A percentile compares a stretch with the other conserved stretches of the same genome.
Conservation (phyloP, 2,797 vertebrate species). For the Hipposideros larvatus region DNA sequence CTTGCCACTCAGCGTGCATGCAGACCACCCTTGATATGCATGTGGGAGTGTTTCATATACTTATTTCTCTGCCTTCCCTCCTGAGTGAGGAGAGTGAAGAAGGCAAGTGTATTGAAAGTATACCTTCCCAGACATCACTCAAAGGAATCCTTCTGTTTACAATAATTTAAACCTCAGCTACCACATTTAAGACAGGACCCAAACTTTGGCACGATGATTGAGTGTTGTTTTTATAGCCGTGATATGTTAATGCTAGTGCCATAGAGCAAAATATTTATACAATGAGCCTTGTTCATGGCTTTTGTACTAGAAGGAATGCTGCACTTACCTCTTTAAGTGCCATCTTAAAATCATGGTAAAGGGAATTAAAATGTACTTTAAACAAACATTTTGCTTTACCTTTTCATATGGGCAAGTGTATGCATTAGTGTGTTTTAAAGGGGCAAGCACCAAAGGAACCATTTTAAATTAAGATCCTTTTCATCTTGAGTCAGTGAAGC, state of each 20-base stretch:
- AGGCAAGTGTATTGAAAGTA: slow-evolving; percentile 18
- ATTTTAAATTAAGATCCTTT: slow-evolving; percentile 64
- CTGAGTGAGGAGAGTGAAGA: slow-evolving; percentile 23
- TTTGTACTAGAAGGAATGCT: slow-evolving; percentile 76
- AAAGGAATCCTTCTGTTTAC: slow-evolving; percentile 72
- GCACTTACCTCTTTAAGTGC: slow-evolving; percentile 73
- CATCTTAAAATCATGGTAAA: slow-evolving; percentile 64
- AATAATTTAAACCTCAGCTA: slow-evolving; percentile 70
- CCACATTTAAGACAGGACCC: slow-evolving; percentile 69
- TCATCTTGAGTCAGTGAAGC: background rate
- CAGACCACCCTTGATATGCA: no score
- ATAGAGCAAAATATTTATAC: slow-evolving; percentile 79
- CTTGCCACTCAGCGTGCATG: background rate
- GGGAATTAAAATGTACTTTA: slow-evolving; percentile 64
- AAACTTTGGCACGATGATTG: background rate
- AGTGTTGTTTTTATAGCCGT: slow-evolving; percentile 65
- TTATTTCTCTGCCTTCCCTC: background rate
- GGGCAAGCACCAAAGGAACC: background rate
- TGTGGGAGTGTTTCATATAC: background rate
- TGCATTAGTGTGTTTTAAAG: slow-evolving; percentile 56
- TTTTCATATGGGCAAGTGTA: slow-evolving; percentile 69
- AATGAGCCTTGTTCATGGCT: slow-evolving; percentile 63
- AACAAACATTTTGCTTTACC: slow-evolving; percentile 76
- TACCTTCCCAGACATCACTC: background rate
- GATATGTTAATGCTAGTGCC: slow-evolving; percentile 74